Conservation (phyloP, 1,140 invertebrate species). For the Drosophila takahashii region DNA sequence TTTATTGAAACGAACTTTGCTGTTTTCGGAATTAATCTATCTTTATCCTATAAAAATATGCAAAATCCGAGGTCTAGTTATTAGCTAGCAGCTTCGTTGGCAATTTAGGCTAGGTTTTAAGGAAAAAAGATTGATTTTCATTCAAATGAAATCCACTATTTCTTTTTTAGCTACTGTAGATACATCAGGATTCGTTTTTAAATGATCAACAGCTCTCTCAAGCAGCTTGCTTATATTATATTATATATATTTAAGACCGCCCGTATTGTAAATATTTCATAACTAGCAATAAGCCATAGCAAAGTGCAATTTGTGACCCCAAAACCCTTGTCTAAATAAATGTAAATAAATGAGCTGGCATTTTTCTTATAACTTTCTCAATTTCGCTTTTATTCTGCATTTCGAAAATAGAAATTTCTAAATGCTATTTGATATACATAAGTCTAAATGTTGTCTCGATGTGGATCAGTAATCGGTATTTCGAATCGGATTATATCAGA, state of each 20-base stretch:
- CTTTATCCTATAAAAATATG: too few relatives aligned
- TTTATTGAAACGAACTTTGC: too few relatives aligned
- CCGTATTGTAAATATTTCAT: slow-evolving; percentile 12
- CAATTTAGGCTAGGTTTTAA: not conserved
- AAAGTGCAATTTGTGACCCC: slow-evolving; percentile 1
- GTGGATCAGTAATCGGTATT: slow-evolving; percentile 20
- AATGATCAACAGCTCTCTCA: too few relatives aligned
- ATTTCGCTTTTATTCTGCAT: slow-evolving; percentile 34
- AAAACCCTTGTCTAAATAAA: not conserved
- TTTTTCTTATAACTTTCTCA: slow-evolving; percentile 28
- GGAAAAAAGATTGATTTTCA: not conserved
- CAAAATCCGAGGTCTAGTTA: too few relatives aligned
- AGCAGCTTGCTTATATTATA: too few relatives aligned
- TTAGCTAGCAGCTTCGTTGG: slow-evolving; percentile 6
- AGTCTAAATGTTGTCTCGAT: slow-evolving; percentile 20
- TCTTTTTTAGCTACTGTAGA: not conserved
- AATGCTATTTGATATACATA: slow-evolving; percentile 61
- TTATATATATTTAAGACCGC: too few relatives aligned
- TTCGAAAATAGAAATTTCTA: slow-evolving; percentile 53
- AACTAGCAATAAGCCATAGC: not conserved
- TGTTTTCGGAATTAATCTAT: too few relatives aligned
- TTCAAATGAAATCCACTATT: too few relatives aligned
- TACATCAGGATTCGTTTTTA: not conserved
- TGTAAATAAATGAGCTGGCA: slow-evolving; percentile 2
- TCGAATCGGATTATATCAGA: slow-evolving; percentile 20